Conservation (phyloP, 2,797 vertebrate genomes). For the Alca torda region DNA sequence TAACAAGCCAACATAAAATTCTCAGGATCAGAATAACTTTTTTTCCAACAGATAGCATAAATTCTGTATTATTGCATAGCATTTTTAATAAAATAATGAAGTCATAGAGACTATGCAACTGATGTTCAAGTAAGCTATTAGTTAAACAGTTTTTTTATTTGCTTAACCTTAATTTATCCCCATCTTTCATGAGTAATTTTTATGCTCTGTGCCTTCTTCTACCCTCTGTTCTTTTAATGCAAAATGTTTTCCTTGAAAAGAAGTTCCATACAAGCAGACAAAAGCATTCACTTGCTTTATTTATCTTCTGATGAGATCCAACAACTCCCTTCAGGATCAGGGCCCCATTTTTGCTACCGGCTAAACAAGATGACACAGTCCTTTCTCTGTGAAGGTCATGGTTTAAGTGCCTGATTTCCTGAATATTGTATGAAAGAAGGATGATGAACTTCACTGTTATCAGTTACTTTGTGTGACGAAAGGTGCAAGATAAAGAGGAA, state of each 20-base stretch:
- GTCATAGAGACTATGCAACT: background rate
- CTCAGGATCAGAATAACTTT: background rate
- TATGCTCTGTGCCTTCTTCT: background rate
- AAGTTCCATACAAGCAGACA: background rate
- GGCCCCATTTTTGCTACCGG: background rate
- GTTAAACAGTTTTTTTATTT: background rate
- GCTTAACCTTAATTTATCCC: background rate
- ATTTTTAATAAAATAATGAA: background rate
- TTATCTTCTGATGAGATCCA: conserved; percentile 20
- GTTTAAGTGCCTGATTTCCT: conserved; percentile 36
- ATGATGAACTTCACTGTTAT: conserved; percentile 44
- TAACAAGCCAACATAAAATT: background rate
- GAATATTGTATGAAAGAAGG: conserved; percentile 12
- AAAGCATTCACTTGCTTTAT: background rate
- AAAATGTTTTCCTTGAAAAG: conserved; percentile 1
- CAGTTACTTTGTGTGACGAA: background rate
- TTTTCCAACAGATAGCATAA: background rate
- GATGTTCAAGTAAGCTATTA: background rate
- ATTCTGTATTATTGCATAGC: background rate
- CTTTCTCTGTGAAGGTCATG: conserved; percentile 21
- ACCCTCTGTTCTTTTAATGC: background rate
- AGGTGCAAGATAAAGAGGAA: conserved; percentile 41
- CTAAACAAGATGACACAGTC: background rate
- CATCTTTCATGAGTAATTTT: background rate
- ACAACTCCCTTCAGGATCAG: background rate